phyloP scores from a whole-genome alignment of 2,888 invertebrate species.

The Suillia variegata region DNA sequence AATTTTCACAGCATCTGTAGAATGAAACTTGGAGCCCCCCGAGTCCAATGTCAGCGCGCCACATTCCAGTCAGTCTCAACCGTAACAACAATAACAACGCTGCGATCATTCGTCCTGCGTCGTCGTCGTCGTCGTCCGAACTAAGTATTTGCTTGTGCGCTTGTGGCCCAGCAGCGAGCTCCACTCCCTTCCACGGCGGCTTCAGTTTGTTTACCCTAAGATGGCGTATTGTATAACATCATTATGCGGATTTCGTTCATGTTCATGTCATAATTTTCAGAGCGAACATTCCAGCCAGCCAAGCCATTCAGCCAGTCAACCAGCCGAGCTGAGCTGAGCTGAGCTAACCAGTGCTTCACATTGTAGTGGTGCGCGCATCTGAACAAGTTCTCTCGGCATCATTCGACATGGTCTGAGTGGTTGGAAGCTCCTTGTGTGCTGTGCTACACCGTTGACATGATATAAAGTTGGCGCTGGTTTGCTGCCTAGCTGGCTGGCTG shows the following conservation, averaged over 20 bases:
- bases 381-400: background rate
- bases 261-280: conserved; percentile 58
- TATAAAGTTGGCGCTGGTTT: conserved; percentile 9
- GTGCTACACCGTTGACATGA: conserved; percentile 9
- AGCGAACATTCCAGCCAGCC: conserved; percentile 32
- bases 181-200: too few relatives aligned
- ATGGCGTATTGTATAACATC: conserved; percentile 59
- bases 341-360: too few relatives aligned
- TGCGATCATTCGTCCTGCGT: background rate
- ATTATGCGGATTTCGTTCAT: conserved; percentile 58
- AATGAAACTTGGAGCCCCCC: background rate
- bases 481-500: background rate
- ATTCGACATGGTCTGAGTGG: background rate
- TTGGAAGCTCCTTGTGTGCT: conserved; percentile 8
- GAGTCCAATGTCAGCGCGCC: conserved; percentile 2
- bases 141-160: too few relatives aligned
- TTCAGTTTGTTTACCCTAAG: conserved; percentile 50
- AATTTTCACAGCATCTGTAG: conserved; percentile 40
- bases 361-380: too few relatives aligned
- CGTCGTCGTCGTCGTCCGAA: too few relatives aligned
- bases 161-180: too few relatives aligned
- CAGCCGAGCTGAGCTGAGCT: background rate
- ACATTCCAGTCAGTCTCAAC: background rate
- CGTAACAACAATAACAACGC: background rate
- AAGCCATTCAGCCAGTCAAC: background rate